Evolutionary conservation across 2,888 invertebrate species (phyloP).

Genomic region (Tipula vernalis): DNA sequence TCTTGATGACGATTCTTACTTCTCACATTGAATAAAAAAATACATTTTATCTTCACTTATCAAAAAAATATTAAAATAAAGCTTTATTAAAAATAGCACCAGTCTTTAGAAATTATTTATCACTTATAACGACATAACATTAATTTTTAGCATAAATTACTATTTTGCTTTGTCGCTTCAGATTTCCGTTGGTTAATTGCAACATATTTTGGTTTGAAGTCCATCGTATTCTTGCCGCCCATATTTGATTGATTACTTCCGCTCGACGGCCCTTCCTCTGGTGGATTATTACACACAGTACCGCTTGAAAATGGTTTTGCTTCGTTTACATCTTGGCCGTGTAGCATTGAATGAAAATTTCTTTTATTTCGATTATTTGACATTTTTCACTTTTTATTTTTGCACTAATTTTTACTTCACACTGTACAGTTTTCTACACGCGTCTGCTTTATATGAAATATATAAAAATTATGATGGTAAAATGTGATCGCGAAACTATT

Average conservation of each 20-base stretch:
- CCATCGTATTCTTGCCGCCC: neutral
- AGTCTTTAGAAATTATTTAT: too few relatives aligned
- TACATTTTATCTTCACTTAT: too few relatives aligned
- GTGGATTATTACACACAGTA: neutral
- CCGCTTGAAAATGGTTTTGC: neutral
- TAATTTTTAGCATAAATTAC: too few relatives aligned
- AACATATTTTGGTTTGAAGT: neutral
- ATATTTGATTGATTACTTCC: neutral
- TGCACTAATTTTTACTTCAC: neutral
- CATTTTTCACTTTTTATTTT: neutral
- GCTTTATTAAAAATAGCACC: too few relatives aligned
- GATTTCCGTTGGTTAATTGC: too few relatives aligned
- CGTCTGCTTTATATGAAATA: neutral
- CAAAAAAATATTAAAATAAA: too few relatives aligned
- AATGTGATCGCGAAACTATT: neutral
- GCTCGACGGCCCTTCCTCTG: neutral
- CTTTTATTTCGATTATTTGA: neutral
- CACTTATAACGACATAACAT: too few relatives aligned
- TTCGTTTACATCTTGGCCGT: neutral
- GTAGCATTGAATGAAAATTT: neutral
- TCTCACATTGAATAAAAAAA: too few relatives aligned
- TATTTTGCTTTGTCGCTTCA: too few relatives aligned
- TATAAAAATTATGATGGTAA: neutral
- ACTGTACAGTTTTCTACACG: neutral
- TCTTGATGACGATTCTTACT: too few relatives aligned